Evolutionary conservation across 2,888 invertebrate genomes (phyloP).

Genomic region (Unio delphinus): DNA sequence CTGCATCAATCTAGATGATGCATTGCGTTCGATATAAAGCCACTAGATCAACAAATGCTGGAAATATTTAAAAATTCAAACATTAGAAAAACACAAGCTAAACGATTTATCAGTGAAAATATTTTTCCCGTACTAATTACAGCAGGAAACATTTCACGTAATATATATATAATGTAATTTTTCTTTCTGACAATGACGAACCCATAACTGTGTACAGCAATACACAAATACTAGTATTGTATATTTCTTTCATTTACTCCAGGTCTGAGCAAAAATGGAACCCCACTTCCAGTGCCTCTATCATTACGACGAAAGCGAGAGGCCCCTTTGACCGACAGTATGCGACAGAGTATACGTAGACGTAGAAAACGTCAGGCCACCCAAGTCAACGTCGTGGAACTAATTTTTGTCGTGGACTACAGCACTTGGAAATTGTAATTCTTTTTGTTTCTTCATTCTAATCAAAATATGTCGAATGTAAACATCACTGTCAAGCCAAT

Average conservation of each 20-base stretch:
- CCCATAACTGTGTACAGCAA: too few relatives aligned
- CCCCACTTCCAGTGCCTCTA: background rate
- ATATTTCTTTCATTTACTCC: background rate
- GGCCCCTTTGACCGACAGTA: background rate
- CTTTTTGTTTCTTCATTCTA: background rate
- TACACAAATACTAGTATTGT: too few relatives aligned
- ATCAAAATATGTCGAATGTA: background rate
- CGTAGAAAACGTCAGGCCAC: slow-evolving; percentile 5
- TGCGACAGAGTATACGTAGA: slow-evolving; percentile 1
- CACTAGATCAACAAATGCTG: too few relatives aligned
- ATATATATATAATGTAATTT: too few relatives aligned
- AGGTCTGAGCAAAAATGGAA: slow-evolving; percentile 7
- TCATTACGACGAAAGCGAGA: slow-evolving; percentile 7
- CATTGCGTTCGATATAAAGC: too few relatives aligned
- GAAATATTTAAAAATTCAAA: too few relatives aligned
- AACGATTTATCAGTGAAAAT: too few relatives aligned
- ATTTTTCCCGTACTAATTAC: too few relatives aligned
- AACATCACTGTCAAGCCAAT: background rate
- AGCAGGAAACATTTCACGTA: too few relatives aligned
- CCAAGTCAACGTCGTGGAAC: slow-evolving; percentile 6
- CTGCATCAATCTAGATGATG: too few relatives aligned
- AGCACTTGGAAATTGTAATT: slow-evolving; percentile 9
- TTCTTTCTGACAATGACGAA: too few relatives aligned
- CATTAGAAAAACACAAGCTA: too few relatives aligned
- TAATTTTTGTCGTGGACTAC: slow-evolving; percentile 10